Percentiles rank a stretch among this genome's conserved stretches.
Evolutionary conservation across 2,888 invertebrate species (phyloP).

Genomic region (Dinocampus coccinellae): DNA sequence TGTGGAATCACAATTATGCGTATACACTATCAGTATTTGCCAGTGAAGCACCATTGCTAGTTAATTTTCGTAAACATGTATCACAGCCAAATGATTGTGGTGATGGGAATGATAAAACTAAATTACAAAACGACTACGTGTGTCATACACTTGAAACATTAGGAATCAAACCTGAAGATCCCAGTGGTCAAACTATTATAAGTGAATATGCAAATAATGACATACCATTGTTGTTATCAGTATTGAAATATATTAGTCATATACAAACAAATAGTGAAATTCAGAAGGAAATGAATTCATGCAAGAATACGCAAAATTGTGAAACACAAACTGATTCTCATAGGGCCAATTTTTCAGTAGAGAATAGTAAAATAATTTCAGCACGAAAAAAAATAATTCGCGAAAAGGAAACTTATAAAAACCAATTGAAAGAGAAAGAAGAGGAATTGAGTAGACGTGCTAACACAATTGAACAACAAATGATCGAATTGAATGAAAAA

Average conservation of each 20-base stretch:
- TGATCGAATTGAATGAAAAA: slow-evolving; percentile 55
- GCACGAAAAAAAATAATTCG: slow-evolving; percentile 55
- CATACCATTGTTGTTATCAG: slow-evolving; percentile 59
- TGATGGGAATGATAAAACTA: slow-evolving; percentile 45
- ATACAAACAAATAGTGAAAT: slow-evolving; percentile 24
- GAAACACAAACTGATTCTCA: slow-evolving; percentile 49
- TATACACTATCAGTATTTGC: slow-evolving; percentile 66
- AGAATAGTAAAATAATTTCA: slow-evolving; percentile 42
- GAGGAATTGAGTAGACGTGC: slow-evolving; percentile 57
- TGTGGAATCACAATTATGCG: slow-evolving; percentile 63
- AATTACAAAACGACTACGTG: slow-evolving; percentile 62
- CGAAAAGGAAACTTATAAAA: slow-evolving; percentile 58
- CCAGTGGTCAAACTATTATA: slow-evolving; percentile 56
- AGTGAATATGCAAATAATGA: slow-evolving; percentile 57
- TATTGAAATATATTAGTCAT: slow-evolving; percentile 54
- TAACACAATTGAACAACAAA: slow-evolving; percentile 55
- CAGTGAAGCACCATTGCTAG: slow-evolving; percentile 64
- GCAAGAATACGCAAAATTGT: slow-evolving; percentile 25
- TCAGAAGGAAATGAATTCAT: neutral
- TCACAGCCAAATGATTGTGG: slow-evolving; percentile 35
- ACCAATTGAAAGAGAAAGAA: slow-evolving; percentile 57
- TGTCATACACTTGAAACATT: slow-evolving; percentile 61
- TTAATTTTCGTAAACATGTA: slow-evolving; percentile 58
- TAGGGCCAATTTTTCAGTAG: slow-evolving; percentile 22
- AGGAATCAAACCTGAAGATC: slow-evolving; percentile 57